Base-by-base conservation (phyloP, 2,888 invertebrate genomes). In the Allygus modestus region DNA sequence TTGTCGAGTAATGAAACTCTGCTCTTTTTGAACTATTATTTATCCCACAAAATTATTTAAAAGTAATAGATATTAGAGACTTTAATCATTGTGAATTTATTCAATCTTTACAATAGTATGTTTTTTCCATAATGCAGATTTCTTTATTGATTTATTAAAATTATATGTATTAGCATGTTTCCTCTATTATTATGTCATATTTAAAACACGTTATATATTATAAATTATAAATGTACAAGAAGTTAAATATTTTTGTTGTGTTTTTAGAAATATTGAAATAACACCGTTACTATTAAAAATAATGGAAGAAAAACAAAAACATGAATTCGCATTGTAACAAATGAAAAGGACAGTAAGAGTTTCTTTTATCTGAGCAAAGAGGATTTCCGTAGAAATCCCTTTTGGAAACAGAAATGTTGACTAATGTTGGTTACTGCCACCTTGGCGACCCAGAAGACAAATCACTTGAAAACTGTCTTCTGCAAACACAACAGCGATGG, bases 401-500 rank as follows among this genome's bases (percentile, higher is more conserved):
- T 31, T 31, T 17, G 28, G 2, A 26, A 65, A 65, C 65, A 65
- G 65, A 65, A 65, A 65, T 5, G 65, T 58, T 65, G 65, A 65
- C 65, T 65, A 65, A 65, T 65, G 65, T 65, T 65, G 65, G 26
- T 1, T 20, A 9, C 23, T 31, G 65, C 28, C 65, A 28, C 65
- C 65, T 28, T 28, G 0, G 28, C 65, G 26, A 31, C 9, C 58
- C 15, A 15, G 20, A 65, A 65, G 28, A 65, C 65, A 65, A 65
- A 65, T 65, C 65, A 11, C 31, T 15, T 15, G 17, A 9, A 31
- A 65, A 31, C 65, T 58, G 65, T 12, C 65, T 26, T 28, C 31
- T 12, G 2, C 65, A 31, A 15, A 65, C 28, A 31, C 5, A 17
- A 31, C 65, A 4, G 31, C 31, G 58, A 23, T 17, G 9, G 37